Evolutionary conservation across 2,888 invertebrate species (phyloP).

Genomic region (Pimpla rufipes): DNA sequence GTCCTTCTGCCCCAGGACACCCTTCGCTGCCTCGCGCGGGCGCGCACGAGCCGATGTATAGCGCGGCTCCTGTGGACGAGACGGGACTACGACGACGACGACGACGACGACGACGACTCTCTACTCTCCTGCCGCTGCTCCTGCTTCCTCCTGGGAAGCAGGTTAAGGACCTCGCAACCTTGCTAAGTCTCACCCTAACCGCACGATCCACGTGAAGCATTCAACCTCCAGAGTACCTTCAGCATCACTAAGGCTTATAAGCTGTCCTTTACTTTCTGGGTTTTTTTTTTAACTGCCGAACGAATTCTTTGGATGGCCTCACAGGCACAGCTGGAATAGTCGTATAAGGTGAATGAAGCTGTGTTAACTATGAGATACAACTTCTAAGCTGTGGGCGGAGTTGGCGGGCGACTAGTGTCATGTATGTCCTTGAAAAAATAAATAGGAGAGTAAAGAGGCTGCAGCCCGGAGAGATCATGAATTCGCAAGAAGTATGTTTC

Average conservation of each 20-base stretch:
- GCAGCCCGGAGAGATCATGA: slow-evolving; percentile 8
- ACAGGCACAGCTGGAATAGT: background rate
- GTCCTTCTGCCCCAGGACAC: slow-evolving; percentile 80
- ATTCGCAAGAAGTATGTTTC: slow-evolving; percentile 31
- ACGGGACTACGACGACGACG: slow-evolving; percentile 40
- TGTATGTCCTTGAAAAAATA: slow-evolving; percentile 4
- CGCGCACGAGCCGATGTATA: slow-evolving; percentile 61
- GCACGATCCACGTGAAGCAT: slow-evolving; percentile 32
- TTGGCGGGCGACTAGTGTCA: background rate
- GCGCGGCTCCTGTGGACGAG: slow-evolving; percentile 56
- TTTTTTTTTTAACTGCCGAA: slow-evolving; percentile 19
- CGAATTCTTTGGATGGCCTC: background rate
- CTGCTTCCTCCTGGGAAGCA: slow-evolving; percentile 50
- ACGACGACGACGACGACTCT: slow-evolving; percentile 36
- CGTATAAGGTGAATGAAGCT: background rate
- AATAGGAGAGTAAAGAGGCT: background rate
- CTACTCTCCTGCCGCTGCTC: slow-evolving; percentile 59
- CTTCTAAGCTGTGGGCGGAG: background rate
- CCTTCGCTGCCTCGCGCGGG: slow-evolving; percentile 65
- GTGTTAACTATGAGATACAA: background rate
- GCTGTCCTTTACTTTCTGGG: slow-evolving; percentile 2
- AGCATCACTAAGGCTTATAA: slow-evolving; percentile 5
- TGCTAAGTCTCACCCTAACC: slow-evolving; percentile 57
- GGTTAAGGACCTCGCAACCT: slow-evolving; percentile 69
- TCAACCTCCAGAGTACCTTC: slow-evolving; percentile 25